Percentiles rank a stretch among this genome's conserved stretches.
Evolutionary conservation across 2,888 invertebrate genomes (phyloP).

Genomic region (Thyatira batis): DNA sequence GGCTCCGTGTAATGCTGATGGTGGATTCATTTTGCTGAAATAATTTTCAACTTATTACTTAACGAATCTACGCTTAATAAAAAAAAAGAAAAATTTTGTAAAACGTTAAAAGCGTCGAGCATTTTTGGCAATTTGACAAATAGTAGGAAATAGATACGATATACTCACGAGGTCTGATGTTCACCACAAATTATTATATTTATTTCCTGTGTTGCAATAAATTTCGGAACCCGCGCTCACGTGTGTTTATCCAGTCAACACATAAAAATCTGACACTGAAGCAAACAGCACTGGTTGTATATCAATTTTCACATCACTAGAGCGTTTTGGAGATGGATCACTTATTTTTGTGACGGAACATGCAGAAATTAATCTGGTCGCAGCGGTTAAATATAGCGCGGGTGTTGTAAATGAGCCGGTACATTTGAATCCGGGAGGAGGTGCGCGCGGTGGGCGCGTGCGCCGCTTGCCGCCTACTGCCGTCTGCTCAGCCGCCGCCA

Average conservation of each 20-base stretch:
- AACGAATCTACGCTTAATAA: conserved; percentile 38
- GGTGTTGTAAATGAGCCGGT: conserved; percentile 67
- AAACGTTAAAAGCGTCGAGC: conserved; percentile 44
- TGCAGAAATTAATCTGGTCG: conserved; percentile 74
- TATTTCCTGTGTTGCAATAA: conserved; percentile 53
- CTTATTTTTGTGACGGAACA: conserved; percentile 70
- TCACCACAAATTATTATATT: conserved; percentile 56
- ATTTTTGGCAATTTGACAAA: conserved; percentile 74
- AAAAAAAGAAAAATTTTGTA: conserved; percentile 41
- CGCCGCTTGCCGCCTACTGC: conserved; percentile 79
- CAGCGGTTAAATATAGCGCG: conserved; percentile 78
- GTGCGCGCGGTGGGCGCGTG: conserved; percentile 73
- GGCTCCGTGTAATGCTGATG: conserved; percentile 93
- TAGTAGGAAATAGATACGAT: conserved; percentile 63
- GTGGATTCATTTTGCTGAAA: conserved; percentile 85
- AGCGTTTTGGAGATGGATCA: conserved; percentile 49
- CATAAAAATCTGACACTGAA: conserved; percentile 51
- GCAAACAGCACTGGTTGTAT: conserved; percentile 43
- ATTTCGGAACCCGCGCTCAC: conserved; percentile 27
- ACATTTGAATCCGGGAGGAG: conserved; percentile 61
- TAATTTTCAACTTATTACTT: conserved; percentile 48
- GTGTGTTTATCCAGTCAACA: conserved; percentile 53
- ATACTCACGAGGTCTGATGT: conserved; percentile 70
- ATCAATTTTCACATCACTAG: conserved; percentile 67
- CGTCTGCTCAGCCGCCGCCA: conserved; percentile 66